Evolutionary conservation across 2,888 invertebrate species (phyloP), one percentile per base, ranked within the genome.

Genomic region (Andrena minutula): DNA sequence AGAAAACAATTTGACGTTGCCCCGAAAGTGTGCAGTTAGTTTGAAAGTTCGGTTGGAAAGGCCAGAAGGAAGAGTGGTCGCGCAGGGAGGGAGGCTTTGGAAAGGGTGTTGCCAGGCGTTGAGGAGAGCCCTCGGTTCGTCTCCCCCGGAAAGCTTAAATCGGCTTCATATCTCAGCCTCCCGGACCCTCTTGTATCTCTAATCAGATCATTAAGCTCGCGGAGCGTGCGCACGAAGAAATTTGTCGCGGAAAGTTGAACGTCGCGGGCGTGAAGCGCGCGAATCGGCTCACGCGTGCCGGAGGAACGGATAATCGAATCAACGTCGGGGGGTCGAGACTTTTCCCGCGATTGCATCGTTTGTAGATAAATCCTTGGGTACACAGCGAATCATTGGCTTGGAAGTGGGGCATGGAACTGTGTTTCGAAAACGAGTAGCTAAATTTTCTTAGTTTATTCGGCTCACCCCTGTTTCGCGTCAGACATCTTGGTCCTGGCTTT

Each of bases 171-270:
- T 88, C 85, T 85, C 82, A 85, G 76, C 79, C 75, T 60, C 73
- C 30, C 82, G 72, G 68, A 83, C 83, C 83, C 83, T 82, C 84
- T 82, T 83, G 84, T 89, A 86, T 88, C 87, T 84, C 86, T 89
- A 89, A 90, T 90, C 90, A 89, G 89, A 90, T 89, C 89, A 86
- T 87, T 87, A 88, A 87, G 86, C 75, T 58, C 82, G 84, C 77
- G 81, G 82, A 79, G 84, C 86, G 84, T 86, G 79, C 86, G 82
- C 88, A 78, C 51, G 79, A 83, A 69, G 75, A 80, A 84, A 72
- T 86, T 80, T 76, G 61, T 73, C 74, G 64, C 64, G 71, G 51
- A 58, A 64, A 61, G 75, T 30, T 41, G 30, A 6, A 32, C 41
- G 73, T 66, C 77, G 72, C 68, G 74, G 35, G 28, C 20, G 30